These are phyloP conservation scores for Nemapogon koenigi DNA, from an alignment of 2,888 invertebrate genomes.

Conservation along the genomic window DNA sequence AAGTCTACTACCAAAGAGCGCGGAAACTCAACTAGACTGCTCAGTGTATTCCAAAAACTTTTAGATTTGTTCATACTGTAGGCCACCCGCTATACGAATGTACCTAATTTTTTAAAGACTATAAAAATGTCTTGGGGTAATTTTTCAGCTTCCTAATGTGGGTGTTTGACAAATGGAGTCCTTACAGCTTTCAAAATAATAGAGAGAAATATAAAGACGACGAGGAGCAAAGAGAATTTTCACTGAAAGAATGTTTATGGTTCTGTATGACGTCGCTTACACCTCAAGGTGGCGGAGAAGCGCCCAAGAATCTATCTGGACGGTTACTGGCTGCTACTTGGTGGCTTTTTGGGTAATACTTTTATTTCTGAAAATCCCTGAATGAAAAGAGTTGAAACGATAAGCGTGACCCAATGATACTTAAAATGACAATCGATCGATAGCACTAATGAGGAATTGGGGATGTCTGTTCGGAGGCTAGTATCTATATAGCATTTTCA, in stretches of 20 bases:
- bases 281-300: conserved; percentile 94
- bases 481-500: no score
- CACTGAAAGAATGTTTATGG: conserved; percentile 96
- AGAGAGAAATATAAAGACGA: conserved; percentile 91
- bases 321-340: conserved; percentile 95
- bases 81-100: no score
- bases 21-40: no score
- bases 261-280: conserved; percentile 99
- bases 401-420: no score
- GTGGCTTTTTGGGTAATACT: conserved; percentile 91
- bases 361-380: background rate
- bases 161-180: conserved; percentile 96
- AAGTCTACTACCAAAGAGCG: no score
- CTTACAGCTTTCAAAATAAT: conserved; percentile 96
- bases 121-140: background rate
- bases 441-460: no score
- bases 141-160: conserved; percentile 85
- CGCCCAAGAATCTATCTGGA: conserved; percentile 95
- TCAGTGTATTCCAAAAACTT: no score
- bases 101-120: no score
- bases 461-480: no score
- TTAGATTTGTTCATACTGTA: no score
- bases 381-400: no score
- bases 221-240: conserved; percentile 93
- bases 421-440: no score